A percentile compares a stretch with the other conserved stretches of the same genome.
phyloP scores from a whole-genome alignment of 2,113 vertebrate genomes.

The Zosterops hypoxanthus region DNA sequence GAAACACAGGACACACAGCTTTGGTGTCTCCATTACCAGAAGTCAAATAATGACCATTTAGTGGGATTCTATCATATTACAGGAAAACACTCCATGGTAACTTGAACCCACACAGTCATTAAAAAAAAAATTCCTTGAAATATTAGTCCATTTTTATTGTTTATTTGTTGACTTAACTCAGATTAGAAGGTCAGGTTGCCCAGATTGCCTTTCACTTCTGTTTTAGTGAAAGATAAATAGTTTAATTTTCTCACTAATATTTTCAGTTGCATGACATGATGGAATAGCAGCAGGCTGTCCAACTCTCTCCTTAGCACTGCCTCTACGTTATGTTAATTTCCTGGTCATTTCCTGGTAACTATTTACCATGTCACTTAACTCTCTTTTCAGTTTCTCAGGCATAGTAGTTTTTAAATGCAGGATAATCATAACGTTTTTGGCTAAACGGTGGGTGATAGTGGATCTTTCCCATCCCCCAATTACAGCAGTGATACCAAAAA shows the following conservation, averaged over 20 bases:
- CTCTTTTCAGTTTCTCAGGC: neutral
- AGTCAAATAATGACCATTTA: conserved; percentile 6
- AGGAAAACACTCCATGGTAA: conserved; percentile 22
- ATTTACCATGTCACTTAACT: neutral
- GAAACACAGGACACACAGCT: neutral
- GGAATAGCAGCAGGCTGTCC: neutral
- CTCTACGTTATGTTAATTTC: neutral
- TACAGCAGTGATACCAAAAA: neutral
- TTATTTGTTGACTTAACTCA: conserved; percentile 28
- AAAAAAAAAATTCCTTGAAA: conserved; percentile 38
- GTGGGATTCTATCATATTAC: neutral
- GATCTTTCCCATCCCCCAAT: neutral
- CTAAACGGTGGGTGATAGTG: neutral
- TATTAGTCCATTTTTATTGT: conserved; percentile 20
- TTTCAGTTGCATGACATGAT: neutral
- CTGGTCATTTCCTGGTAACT: neutral
- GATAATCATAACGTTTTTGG: neutral
- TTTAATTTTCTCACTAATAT: conserved; percentile 11
- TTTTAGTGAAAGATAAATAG: neutral
- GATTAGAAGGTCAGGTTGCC: conserved; percentile 16
- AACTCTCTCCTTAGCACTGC: neutral
- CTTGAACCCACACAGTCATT: neutral
- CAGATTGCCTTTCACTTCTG: neutral
- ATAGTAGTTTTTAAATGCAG: neutral
- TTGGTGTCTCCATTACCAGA: neutral